Evolutionary conservation across 1,140 invertebrate species (phyloP), one percentile per base, ranked within the genome.

Genomic region (Zaprionus inermis): DNA sequence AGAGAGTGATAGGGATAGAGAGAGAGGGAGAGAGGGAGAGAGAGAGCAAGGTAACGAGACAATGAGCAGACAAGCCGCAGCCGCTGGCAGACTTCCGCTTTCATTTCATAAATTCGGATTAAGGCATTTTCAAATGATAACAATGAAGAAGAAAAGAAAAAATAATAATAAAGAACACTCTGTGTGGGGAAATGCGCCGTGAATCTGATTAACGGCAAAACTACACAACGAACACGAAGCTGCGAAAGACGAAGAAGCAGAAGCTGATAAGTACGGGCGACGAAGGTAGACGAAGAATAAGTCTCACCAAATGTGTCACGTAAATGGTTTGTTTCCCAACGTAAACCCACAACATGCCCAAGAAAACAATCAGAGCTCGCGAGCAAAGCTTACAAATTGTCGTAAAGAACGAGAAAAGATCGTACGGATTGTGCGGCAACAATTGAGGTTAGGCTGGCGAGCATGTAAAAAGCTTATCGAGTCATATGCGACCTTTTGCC

Each of bases 61-160:
- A 86, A 88, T 83, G 79, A 68, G 83, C 38, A 81, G 88, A 86
- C 79, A 88, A 83, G 83, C 83, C 83, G 56, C 82, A 86, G 38
- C 36, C 36, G 38, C 38, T 16, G 38, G 36, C 65, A 71, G 84
- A 89, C 84, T 88, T 88, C 83, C 83, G 83, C 83, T 88, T 88
- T 88, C 80, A 73, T 88, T 88, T 88, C 79, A 88, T 88, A 88
- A 88, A 88, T 89, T 89, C 84, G 84, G 84, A 88, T 88, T 88
- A 89, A 89, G 84, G 83, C 83, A 89, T 88, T 88, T 88, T 83
- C 84, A 78, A 83, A 89, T 88, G 84, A 88, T 86, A 86, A 86
- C 83, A 86, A 88, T 86, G 83, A 86, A 86, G 10, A 10, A 32
- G 30, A 7, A 32, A 7, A 5, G 6, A 32, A 6, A 72, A 67